A percentile compares a stretch with the other conserved stretches of the same genome.
phyloP scores from a whole-genome alignment of 2,888 invertebrate genomes.

The Acrobasis repandana region DNA sequence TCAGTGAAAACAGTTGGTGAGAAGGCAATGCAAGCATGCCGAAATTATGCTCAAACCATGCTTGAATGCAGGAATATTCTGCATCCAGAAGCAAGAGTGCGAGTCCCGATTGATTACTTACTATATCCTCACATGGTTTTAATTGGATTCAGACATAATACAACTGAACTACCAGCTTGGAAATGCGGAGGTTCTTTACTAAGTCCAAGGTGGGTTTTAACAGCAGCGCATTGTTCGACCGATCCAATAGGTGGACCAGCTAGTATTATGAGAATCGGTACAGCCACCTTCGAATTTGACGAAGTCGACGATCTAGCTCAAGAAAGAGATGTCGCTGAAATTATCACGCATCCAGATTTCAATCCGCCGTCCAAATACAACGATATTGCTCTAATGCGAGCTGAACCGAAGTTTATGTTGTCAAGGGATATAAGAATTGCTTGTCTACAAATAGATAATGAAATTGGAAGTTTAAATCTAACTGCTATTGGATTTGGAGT shows the following conservation, averaged over 20 bases:
- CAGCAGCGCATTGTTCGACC: constrained; percentile 72
- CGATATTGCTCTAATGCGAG: constrained; percentile 86
- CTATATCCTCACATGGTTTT: constrained; percentile 86
- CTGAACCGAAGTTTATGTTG: constrained; percentile 73
- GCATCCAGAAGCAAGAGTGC: constrained; percentile 50
- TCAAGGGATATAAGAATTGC: constrained; percentile 83
- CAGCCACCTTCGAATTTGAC: constrained; percentile 76
- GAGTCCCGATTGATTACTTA: constrained; percentile 71
- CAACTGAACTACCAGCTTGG: constrained; percentile 49
- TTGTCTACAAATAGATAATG: constrained; percentile 73
- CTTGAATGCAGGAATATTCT: constrained; percentile 73
- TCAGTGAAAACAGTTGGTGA: constrained; percentile 51
- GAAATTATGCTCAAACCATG: constrained; percentile 61
- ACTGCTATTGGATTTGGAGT: constrained; percentile 86
- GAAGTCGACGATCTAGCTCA: constrained; percentile 78
- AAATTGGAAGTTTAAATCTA: constrained; percentile 51
- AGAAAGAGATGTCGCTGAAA: constrained; percentile 67
- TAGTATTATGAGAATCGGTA: constrained; percentile 77
- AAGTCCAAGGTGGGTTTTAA: constrained; percentile 67
- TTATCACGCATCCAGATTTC: constrained; percentile 81
- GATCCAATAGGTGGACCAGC: constrained; percentile 75
- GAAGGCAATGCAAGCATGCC: constrained; percentile 65
- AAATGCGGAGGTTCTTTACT: constrained; percentile 75
- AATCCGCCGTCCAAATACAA: constrained; percentile 81
- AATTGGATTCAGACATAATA: constrained; percentile 57